Conservation (phyloP, 1,140 invertebrate species). For the Pseudomyrmex flavicornis region DNA sequence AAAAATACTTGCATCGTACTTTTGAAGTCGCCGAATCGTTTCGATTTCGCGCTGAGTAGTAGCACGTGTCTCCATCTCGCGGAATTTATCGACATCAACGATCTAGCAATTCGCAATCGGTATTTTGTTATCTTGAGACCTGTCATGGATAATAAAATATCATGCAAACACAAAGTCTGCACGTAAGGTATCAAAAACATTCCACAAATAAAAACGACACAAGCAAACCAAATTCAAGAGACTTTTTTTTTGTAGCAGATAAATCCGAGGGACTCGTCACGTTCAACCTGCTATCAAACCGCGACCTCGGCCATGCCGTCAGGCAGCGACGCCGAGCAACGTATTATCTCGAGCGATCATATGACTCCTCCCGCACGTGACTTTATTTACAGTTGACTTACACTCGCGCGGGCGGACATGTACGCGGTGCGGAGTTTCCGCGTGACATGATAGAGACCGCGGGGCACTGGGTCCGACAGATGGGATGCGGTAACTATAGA, state of each 20-base stretch:
- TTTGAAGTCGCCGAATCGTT: neutral
- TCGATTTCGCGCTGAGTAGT: neutral
- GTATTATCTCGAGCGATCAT: conserved; percentile 83
- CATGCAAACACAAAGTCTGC: neutral
- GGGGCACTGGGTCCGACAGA: conserved; percentile 71
- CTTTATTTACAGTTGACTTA: conserved; percentile 86
- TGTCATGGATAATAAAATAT: neutral
- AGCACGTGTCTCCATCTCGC: conserved; percentile 36
- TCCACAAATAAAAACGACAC: neutral
- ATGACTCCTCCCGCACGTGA: conserved; percentile 86
- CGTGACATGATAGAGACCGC: conserved; percentile 80
- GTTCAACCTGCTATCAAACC: too few relatives aligned
- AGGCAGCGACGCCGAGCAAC: conserved; percentile 53
- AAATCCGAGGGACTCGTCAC: too few relatives aligned
- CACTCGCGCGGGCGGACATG: conserved; percentile 76
- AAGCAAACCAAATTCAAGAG: too few relatives aligned
- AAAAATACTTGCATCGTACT: too few relatives aligned
- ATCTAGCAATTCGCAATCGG: neutral
- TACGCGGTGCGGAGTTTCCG: conserved; percentile 71
- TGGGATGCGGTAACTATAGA: conserved; percentile 75
- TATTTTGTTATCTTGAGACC: conserved; percentile 14
- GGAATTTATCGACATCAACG: conserved; percentile 21
- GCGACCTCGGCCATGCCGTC: conserved; percentile 19
- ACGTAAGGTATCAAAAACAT: neutral
- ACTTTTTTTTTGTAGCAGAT: too few relatives aligned